Conservation (phyloP, 2,888 invertebrate genomes). For the Tipula helvola region DNA sequence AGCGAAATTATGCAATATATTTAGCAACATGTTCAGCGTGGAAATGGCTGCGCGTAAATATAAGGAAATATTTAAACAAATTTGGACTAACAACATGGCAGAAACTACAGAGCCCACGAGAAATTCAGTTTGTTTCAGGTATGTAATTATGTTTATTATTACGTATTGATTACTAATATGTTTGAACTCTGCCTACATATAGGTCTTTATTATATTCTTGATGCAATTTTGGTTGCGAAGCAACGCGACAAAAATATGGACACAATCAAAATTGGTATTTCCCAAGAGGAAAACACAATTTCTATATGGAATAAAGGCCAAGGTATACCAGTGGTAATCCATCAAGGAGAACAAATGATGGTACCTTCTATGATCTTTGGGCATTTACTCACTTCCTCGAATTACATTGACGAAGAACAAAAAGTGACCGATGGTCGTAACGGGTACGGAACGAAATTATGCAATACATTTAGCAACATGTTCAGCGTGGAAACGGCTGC, state of each 20-base stretch:
- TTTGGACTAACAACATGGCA: too few species aligned
- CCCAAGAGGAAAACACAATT: conserved; percentile 73
- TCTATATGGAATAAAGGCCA: conserved; percentile 92
- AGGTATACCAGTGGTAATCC: conserved; percentile 91
- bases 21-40: conserved; percentile 89
- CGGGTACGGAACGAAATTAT: too few species aligned
- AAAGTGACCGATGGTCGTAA: conserved; percentile 67
- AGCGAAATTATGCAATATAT: conserved; percentile 98
- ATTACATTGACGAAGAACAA: conserved; percentile 54
- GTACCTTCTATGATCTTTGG: conserved; percentile 99
- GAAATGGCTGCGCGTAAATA: conserved; percentile 57
- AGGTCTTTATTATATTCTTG: too few species aligned
- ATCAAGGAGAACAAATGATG: conserved; percentile 96
- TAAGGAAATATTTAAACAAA: too few species aligned
- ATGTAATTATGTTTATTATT: too few species aligned
- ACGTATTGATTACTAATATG: too few species aligned
- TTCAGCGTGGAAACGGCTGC: conserved; percentile 48
- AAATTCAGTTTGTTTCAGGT: too few species aligned
- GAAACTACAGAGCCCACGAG: too few species aligned
- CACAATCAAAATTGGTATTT: conserved; percentile 81
- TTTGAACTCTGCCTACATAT: too few species aligned
- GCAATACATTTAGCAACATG: conserved; percentile 44
- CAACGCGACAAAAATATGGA: conserved; percentile 85
- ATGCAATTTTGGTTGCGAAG: too few species aligned
- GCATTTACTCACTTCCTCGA: conserved; percentile 93